A percentile compares a stretch with the other conserved stretches of the same genome.
phyloP scores from a whole-genome alignment of 2,797 vertebrate genomes.

The Benthosema pterotum region DNA sequence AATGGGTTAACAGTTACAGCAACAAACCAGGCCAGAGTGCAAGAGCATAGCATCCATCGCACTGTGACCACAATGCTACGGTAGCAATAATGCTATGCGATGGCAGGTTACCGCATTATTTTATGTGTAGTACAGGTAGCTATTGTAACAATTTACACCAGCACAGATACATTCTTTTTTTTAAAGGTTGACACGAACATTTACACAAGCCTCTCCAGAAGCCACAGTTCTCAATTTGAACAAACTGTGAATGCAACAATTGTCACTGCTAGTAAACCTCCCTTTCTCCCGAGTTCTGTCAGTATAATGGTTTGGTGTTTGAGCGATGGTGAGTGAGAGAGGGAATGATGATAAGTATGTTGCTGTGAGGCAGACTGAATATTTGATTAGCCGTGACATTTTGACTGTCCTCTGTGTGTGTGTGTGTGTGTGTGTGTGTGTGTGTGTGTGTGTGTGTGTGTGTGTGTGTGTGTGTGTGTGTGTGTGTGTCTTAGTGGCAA shows the following conservation, averaged over 20 bases:
- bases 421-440: background rate
- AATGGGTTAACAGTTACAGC: conserved; percentile 40
- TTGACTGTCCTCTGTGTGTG: conserved; percentile 17
- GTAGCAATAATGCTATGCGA: conserved; percentile 31
- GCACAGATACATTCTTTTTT: conserved; percentile 32
- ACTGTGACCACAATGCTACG: conserved; percentile 19
- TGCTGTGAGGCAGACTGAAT: conserved; percentile 47
- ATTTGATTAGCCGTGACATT: conserved; percentile 56
- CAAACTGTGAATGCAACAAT: conserved; percentile 38
- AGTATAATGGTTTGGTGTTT: conserved; percentile 78
- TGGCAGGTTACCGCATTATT: conserved; percentile 27
- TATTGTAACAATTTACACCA: conserved; percentile 37
- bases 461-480: too few relatives aligned
- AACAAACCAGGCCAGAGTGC: conserved; percentile 20
- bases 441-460: too few relatives aligned
- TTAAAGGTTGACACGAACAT: conserved; percentile 30
- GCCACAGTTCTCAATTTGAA: conserved; percentile 32
- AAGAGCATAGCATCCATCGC: conserved; percentile 34
- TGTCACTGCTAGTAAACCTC: conserved; percentile 28
- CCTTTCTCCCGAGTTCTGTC: conserved; percentile 76
- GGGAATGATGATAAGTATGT: conserved; percentile 47
- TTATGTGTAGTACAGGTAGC: conserved; percentile 30
- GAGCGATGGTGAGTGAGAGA: conserved; percentile 70
- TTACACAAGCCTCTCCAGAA: background rate
- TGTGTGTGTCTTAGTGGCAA: conserved; percentile 29